These are phyloP conservation scores for Candoia aspera DNA, from an alignment of 2,113 vertebrate genomes.

Conservation along the genomic window DNA sequence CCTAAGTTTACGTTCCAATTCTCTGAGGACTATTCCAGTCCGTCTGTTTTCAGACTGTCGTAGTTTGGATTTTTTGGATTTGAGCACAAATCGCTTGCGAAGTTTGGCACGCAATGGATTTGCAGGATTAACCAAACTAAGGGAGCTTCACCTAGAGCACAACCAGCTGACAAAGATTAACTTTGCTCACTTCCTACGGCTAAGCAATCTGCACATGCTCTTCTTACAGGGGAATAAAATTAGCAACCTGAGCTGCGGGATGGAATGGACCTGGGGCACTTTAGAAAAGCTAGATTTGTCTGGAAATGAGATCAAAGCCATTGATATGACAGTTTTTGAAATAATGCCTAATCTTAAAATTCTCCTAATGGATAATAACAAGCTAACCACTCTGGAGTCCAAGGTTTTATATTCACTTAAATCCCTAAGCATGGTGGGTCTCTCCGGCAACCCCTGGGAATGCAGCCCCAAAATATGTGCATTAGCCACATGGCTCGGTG, in stretches of 20 bases:
- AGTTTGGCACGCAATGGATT: conserved; percentile 97
- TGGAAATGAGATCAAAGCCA: conserved; percentile 92
- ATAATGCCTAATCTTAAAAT: conserved; percentile 96
- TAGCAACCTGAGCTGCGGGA: conserved; percentile 93
- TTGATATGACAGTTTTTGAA: conserved; percentile 92
- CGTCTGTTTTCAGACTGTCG: conserved; percentile 98
- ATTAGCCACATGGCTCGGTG: conserved; percentile 92
- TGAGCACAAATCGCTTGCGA: conserved; percentile 96
- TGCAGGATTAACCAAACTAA: conserved; percentile 96
- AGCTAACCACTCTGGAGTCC: conserved; percentile 88
- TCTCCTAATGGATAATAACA: conserved; percentile 97
- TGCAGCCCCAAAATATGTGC: conserved; percentile 96
- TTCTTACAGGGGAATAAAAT: conserved; percentile 99
- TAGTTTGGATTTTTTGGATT: conserved; percentile 96
- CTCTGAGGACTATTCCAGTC: conserved; percentile 95
- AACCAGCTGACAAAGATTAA: conserved; percentile 99
- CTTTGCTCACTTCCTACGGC: conserved; percentile 97
- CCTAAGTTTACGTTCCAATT: conserved; percentile 95
- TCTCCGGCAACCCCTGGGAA: conserved; percentile 98
- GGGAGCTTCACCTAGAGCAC: conserved; percentile 98
- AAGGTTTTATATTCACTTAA: conserved; percentile 88
- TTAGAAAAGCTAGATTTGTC: conserved; percentile 96
- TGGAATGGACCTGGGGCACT: conserved; percentile 98
- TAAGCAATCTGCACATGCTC: conserved; percentile 93
- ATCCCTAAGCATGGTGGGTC: conserved; percentile 87